A percentile compares a stretch with the other conserved stretches of the same genome.
Conservation (phyloP, 2,797 vertebrate genomes). For the Poecile montanus region DNA sequence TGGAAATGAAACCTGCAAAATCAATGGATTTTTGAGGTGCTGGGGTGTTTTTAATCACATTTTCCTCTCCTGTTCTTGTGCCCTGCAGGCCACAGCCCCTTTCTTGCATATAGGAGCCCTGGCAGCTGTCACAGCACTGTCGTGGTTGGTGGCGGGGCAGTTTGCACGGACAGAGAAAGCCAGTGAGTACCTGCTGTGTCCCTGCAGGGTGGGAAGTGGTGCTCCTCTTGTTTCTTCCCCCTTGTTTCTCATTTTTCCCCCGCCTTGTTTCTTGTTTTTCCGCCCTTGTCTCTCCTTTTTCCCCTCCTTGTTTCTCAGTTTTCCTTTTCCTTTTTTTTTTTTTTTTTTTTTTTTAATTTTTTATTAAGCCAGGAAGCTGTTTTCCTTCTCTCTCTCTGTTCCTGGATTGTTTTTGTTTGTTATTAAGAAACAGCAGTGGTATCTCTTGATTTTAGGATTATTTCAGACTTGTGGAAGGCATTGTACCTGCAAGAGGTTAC, state of each 20-base stretch:
- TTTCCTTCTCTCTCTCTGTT: background rate
- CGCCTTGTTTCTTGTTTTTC: background rate
- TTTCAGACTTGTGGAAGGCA: background rate
- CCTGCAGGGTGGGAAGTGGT: background rate
- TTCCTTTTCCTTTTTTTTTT: too few species aligned
- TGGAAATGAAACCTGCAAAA: background rate
- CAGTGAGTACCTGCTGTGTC: conserved; percentile 80
- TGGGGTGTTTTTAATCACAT: background rate
- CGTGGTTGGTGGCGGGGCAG: conserved; percentile 90
- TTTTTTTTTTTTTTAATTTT: too few species aligned
- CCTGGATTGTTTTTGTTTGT: background rate
- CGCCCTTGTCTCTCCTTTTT: fast-evolving
- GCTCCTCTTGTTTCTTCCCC: fast-evolving
- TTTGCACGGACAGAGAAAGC: conserved; percentile 87
- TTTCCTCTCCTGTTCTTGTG: background rate
- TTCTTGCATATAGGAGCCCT: conserved; percentile 93
- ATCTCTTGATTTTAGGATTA: background rate
- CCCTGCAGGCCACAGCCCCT: conserved; percentile 89
- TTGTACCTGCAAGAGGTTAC: background rate
- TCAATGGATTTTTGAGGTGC: fast-evolving
- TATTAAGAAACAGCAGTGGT: background rate
- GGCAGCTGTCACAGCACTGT: conserved; percentile 82
- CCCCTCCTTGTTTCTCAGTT: background rate
- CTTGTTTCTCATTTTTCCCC: too few species aligned
- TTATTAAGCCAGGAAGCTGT: background rate